A percentile compares a stretch with the other conserved stretches of the same genome.
Conservation (phyloP, 2,113 vertebrate genomes). For the Perognathus longimembris region DNA sequence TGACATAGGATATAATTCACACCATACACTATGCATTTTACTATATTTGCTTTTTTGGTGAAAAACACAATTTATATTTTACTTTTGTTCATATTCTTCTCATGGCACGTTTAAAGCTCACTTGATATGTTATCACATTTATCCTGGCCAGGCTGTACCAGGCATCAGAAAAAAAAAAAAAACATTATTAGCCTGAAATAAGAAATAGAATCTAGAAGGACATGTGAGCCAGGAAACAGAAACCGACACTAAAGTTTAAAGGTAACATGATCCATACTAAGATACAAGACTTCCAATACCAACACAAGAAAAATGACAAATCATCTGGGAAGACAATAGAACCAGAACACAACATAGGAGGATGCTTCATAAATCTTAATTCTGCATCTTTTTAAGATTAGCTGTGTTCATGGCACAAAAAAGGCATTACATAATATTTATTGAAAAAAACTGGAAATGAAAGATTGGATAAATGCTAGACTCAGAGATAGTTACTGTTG, state of each 20-base stretch:
- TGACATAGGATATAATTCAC: not conserved
- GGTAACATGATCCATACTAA: not conserved
- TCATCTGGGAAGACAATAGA: not conserved
- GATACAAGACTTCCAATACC: not conserved
- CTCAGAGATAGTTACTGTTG: not conserved
- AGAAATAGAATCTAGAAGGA: not conserved
- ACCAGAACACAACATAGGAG: not conserved
- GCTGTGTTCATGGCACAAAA: not conserved
- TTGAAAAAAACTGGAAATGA: constrained; percentile 29
- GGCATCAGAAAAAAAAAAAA: not conserved
- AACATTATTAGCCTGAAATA: constrained; percentile 26
- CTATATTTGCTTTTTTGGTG: not conserved
- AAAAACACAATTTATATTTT: constrained; percentile 31
- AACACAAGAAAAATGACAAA: not conserved
- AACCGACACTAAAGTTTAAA: not conserved
- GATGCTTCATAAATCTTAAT: not conserved
- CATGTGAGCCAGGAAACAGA: not conserved
- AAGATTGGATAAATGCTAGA: constrained; percentile 26
- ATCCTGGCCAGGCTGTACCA: not conserved
- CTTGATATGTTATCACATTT: constrained; percentile 7
- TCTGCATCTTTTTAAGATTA: not conserved
- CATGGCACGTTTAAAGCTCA: not conserved
- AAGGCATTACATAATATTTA: constrained; percentile 46
- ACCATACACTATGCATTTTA: not conserved
- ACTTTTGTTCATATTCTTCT: not conserved